Conservation (phyloP, 2,797 vertebrate genomes). For the Buphagus erythrorhynchus region DNA sequence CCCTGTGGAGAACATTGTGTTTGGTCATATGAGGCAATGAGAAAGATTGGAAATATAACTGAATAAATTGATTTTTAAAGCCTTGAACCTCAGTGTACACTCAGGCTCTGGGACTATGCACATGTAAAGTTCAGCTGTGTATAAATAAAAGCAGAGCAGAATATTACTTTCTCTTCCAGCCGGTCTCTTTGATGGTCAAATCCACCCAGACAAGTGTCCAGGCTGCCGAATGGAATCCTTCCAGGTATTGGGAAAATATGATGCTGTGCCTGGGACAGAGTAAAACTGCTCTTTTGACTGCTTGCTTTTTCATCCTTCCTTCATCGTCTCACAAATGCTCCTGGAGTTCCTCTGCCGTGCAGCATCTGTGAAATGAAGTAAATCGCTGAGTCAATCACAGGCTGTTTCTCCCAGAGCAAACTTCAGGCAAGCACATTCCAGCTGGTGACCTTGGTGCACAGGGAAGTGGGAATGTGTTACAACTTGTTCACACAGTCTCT, state of each 20-base stretch:
- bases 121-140: not conserved
- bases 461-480: not conserved
- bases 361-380: constrained; percentile 2
- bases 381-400: not conserved
- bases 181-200: constrained; percentile 18
- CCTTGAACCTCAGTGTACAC: not conserved
- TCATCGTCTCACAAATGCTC: not conserved
- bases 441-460: not conserved
- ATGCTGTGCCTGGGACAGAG: not conserved
- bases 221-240: not conserved
- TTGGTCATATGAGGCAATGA: not conserved
- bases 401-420: not conserved
- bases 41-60: not conserved
- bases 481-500: not conserved
- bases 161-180: not conserved
- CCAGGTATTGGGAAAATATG: not conserved
- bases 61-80: not conserved
- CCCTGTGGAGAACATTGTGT: not conserved
- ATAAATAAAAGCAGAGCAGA: not conserved
- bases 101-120: not conserved
- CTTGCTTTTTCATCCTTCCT: not conserved
- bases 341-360: not conserved
- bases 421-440: not conserved
- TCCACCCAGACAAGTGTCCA: not conserved
- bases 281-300: not conserved